These are phyloP conservation scores for Trissoscelio sp. DNA, from an alignment of 2,888 invertebrate species.

Conservation along the genomic window DNA sequence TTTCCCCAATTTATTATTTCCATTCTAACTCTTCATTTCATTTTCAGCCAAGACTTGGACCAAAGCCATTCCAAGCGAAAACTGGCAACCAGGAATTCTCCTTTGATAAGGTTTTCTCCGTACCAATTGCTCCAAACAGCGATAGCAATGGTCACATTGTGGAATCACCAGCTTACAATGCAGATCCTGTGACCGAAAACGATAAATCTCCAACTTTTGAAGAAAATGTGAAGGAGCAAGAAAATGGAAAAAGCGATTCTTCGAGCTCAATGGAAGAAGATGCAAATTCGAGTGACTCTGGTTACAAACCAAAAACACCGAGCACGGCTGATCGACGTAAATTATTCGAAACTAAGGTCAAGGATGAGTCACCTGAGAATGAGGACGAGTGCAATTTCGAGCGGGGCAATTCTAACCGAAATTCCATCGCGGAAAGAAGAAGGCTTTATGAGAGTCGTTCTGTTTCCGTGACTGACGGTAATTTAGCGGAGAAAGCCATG, in stretches of 20 bases:
- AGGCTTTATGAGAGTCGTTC: conserved; percentile 91
- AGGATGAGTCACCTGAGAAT: conserved; percentile 85
- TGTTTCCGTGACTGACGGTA: conserved; percentile 87
- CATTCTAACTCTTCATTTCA: conserved; percentile 50
- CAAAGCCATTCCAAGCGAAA: conserved; percentile 93
- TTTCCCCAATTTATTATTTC: background rate
- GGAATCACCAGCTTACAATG: conserved; percentile 76
- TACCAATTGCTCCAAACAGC: conserved; percentile 88
- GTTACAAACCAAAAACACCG: conserved; percentile 89
- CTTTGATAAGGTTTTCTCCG: conserved; percentile 92
- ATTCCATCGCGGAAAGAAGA: conserved; percentile 91
- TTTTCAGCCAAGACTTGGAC: conserved; percentile 91
- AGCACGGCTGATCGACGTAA: conserved; percentile 92
- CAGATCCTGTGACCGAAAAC: conserved; percentile 69
- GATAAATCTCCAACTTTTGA: conserved; percentile 74
- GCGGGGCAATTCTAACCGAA: conserved; percentile 86
- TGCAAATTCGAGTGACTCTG: conserved; percentile 87
- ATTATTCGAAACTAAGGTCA: conserved; percentile 86
- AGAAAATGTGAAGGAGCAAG: conserved; percentile 80
- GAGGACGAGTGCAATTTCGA: conserved; percentile 85
- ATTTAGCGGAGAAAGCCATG: conserved; percentile 85
- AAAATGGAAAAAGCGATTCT: conserved; percentile 86
- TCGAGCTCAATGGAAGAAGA: conserved; percentile 86
- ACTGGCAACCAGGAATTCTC: conserved; percentile 89
- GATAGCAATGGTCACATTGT: conserved; percentile 80